phyloP scores from a whole-genome alignment of 35 echinoderm and acorn worm species.

The Chiridota heheva region DNA sequence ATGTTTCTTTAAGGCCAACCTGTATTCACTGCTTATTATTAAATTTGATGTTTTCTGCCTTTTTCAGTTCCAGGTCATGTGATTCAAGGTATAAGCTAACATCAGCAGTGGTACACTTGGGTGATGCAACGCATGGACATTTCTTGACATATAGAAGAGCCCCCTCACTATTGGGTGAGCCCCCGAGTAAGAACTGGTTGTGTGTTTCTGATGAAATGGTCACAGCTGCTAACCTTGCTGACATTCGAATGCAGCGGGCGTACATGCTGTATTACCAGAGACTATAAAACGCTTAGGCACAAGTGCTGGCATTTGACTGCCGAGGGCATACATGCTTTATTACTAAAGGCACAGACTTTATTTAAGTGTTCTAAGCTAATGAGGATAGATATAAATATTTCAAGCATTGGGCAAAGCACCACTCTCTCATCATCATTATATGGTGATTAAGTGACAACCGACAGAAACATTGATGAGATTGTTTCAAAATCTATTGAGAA shows the following conservation, averaged over 20 bases:
- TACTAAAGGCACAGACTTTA: too few relatives aligned
- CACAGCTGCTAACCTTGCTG: constrained; percentile 52
- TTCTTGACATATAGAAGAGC: constrained; percentile 87
- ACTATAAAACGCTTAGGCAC: too few relatives aligned
- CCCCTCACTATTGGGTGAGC: constrained; percentile 43
- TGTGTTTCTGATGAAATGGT: constrained; percentile 76
- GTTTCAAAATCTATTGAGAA: too few relatives aligned
- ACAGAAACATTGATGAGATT: too few relatives aligned
- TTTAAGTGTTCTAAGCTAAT: too few relatives aligned
- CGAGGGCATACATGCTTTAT: too few relatives aligned
- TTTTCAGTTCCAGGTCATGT: constrained; percentile 24
- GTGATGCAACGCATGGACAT: constrained; percentile 86
- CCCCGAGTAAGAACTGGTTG: constrained; percentile 60
- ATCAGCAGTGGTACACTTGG: constrained; percentile 89
- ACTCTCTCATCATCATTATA: too few relatives aligned
- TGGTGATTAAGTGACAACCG: too few relatives aligned
- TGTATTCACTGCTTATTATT: neutral
- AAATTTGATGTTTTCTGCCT: neutral
- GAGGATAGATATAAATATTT: too few relatives aligned
- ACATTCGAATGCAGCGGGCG: constrained; percentile 77
- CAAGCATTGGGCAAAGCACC: too few relatives aligned
- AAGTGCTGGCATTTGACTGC: too few relatives aligned
- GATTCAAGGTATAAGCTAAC: constrained; percentile 61
- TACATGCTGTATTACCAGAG: constrained; percentile 99
- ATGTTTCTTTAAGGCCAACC: neutral